Evolutionary conservation across 2,797 vertebrate genomes (phyloP), one percentile per base, ranked within the genome.

Genomic region (Myiothlypis coronata): DNA sequence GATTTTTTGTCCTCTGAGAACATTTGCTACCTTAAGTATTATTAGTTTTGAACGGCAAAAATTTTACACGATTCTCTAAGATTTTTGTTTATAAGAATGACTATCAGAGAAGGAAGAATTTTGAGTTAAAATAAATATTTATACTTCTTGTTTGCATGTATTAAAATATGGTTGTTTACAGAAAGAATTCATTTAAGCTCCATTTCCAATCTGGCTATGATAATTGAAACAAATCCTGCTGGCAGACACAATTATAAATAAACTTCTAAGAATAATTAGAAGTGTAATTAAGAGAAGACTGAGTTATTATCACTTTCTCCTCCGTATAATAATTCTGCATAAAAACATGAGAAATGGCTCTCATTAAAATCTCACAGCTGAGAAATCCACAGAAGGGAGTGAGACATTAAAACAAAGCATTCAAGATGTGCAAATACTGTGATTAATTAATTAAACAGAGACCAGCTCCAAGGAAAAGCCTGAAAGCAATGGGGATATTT

Each of bases 211-310:
- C 87, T 96, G 93, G 91, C 90, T 95, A 56, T 90, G 83, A 89
- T 93, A 97, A 86, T 64, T 77, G 63, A 96, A 96, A 79, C 60
- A 61, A 93, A 95, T 86, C 87, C 79, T 79, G 59, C 64, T 85
- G 64, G 83, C 72, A 94, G 67, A 49, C 50, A 75, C 61, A 90
- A 94, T 96, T 97, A 94, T 90, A 81, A 93, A 94, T 90, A 96
- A 97, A 96, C 77, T 94, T 86, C 59, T 93, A 92, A 94, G 79
- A 97, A 97, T 95, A 87, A 91, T 95, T 93, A 96, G 91, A 93
- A 96, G 83, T 95, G 89, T 94, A 97, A 97, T 97, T 97, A 97
- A 96, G 67, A 96, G 78, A 89, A 81, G 90, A 83, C 61, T 74
- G 67, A 86, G 53, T 88, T 96, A 80, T 94, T 94, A 92, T 83